A percentile compares a stretch with the other conserved stretches of the same genome.
Conservation (phyloP, 2,113 vertebrate species). For the Cochlearius cochlearius region DNA sequence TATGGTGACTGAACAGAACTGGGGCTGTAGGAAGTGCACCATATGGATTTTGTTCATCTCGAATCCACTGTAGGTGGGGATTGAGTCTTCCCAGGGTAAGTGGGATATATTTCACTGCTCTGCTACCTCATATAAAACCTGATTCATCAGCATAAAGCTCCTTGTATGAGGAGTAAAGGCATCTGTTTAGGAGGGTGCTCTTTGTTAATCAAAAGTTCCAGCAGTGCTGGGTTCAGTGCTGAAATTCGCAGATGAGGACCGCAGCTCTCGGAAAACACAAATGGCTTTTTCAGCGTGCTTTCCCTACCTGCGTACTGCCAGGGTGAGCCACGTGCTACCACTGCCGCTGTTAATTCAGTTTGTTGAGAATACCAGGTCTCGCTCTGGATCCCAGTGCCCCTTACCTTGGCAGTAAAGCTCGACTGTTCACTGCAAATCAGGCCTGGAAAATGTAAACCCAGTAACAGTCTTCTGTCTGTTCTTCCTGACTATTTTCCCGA, state of each 20-base stretch:
- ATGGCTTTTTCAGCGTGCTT: neutral
- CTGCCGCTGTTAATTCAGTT: neutral
- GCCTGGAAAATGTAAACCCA: slow-evolving; percentile 41
- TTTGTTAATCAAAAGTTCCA: neutral
- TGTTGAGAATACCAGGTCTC: neutral
- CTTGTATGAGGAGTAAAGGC: neutral
- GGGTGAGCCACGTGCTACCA: neutral
- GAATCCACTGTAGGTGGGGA: neutral
- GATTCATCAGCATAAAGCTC: neutral
- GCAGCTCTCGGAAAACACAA: neutral
- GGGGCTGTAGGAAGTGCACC: neutral
- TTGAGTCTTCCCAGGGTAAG: neutral
- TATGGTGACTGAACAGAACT: neutral
- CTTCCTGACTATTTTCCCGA: neutral
- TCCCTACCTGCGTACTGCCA: neutral
- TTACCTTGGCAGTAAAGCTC: neutral
- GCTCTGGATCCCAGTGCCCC: neutral
- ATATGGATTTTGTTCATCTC: neutral
- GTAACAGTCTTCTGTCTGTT: slow-evolving; percentile 45
- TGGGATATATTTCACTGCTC: neutral
- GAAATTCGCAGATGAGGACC: neutral
- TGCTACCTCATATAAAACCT: neutral
- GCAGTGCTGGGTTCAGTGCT: neutral
- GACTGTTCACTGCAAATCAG: slow-evolving; percentile 6
- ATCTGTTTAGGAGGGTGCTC: neutral